phyloP scores from a whole-genome alignment of 2,797 vertebrate genomes.

The Geotrypetes seraphini region DNA sequence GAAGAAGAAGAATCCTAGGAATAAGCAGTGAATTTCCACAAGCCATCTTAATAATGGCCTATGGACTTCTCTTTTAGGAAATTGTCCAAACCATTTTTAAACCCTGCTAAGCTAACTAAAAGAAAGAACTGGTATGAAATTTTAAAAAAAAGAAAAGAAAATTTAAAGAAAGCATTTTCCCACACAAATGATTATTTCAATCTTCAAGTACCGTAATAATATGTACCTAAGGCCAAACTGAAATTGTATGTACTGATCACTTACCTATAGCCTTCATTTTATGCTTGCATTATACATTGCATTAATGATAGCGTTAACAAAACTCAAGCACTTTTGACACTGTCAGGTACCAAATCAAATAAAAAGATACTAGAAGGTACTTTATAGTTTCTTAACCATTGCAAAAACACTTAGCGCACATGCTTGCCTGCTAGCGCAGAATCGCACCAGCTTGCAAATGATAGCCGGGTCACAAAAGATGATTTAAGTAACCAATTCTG shows the following conservation, averaged over 20 bases:
- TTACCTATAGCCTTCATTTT: constrained; percentile 27
- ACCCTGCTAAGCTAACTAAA: too few species aligned
- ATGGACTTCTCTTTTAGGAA: too few species aligned
- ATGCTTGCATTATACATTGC: constrained; percentile 18
- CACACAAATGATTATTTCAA: constrained; percentile 30
- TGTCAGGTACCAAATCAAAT: constrained; percentile 16
- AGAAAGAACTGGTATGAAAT: constrained; percentile 17
- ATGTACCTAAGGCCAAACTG: constrained; percentile 34
- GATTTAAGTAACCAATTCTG: too few species aligned
- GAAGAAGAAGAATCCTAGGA: too few species aligned
- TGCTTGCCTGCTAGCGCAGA: constrained; percentile 9
- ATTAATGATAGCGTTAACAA: constrained; percentile 26
- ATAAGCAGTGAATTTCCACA: too few species aligned
- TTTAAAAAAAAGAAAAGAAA: constrained; percentile 22
- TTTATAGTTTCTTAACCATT: constrained; percentile 31
- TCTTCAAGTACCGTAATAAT: constrained; percentile 43
- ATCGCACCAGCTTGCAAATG: too few species aligned
- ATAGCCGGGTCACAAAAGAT: too few species aligned
- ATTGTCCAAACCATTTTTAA: too few species aligned
- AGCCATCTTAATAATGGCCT: too few species aligned
- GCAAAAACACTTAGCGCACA: constrained; percentile 29
- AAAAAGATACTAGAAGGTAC: constrained; percentile 4
- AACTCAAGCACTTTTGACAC: constrained; percentile 4
- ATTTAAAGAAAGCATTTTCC: constrained; percentile 5
- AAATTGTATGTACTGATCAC: constrained; percentile 27